Base-by-base conservation (phyloP, 2,113 vertebrate species). In the Arothron firmamentum region DNA sequence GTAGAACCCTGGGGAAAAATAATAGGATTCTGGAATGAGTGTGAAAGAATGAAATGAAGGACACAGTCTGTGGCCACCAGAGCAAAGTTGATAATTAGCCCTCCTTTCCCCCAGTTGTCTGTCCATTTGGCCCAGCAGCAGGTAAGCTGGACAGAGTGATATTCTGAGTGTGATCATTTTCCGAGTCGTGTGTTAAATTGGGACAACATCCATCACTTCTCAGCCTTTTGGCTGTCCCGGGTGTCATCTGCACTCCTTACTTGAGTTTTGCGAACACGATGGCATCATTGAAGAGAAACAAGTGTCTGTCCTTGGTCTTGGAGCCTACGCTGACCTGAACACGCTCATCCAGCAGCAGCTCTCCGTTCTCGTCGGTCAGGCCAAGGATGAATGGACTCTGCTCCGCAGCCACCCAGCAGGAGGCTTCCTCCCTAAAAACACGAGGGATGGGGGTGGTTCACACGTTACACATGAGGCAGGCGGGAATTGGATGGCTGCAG, bases 351-450 rank as follows among this genome's bases (percentile, higher is more conserved):
- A 91, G 73, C 59, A 89, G 73, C 63, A 90, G 81, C 38, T 88
- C 68, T 2, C 83, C 82, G 16, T 86, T 85, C 65, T 88, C 83
- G 8, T 65, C 64, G 34, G 78, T 74, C 48, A 92, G 77, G 48
- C 88, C 87, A 3, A 91, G 79, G 66, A 91, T 86, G 23, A 91
- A 91, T 0, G 88, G 87, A 75, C 89, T 90, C 82, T 90, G 90
- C 1, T 90, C 84, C 56, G 81, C 78, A 1, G 85, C 73, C 20
- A 86, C 77, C 59, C 74, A 49, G 21, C 76, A 83, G 1, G 18
- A 63, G 42, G 54, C 47, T 62, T 85, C 90, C 69, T 91, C 91
- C 65, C 91, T 93, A 75, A 51, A 45, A 8, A 34, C 16, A 53
- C 5, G 4, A 11, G 17, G 46, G 19, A 21, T 9, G 21, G 52